These are phyloP conservation scores for Calameuta idolon DNA, from an alignment of 2,888 invertebrate genomes.

Conservation along the genomic window DNA sequence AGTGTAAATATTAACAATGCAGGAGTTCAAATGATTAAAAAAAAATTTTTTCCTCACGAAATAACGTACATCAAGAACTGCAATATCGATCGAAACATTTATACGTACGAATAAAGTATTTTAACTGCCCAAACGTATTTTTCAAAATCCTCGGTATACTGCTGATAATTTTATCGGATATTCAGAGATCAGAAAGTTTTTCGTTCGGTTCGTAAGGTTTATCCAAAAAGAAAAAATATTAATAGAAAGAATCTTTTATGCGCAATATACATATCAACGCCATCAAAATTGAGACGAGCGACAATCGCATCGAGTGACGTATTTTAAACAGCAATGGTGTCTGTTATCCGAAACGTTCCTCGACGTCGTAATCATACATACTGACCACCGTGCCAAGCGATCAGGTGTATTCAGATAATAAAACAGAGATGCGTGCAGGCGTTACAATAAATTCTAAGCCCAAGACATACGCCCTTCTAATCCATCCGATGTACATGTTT, in stretches of 20 bases:
- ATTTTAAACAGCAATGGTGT: slow-evolving; percentile 25
- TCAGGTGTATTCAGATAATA: neutral
- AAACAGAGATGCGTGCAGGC: neutral
- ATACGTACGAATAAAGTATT: neutral
- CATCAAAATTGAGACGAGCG: neutral
- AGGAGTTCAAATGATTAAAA: neutral
- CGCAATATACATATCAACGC: neutral
- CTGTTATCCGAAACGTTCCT: slow-evolving; percentile 42
- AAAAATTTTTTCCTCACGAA: neutral
- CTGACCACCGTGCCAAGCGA: neutral
- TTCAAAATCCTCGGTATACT: neutral
- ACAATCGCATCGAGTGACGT: neutral
- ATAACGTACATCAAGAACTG: neutral
- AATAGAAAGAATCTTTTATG: neutral
- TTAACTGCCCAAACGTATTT: neutral
- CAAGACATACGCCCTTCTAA: neutral
- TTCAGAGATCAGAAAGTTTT: neutral
- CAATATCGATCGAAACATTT: neutral
- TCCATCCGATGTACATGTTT: neutral
- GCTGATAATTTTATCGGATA: neutral
- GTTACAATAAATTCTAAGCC: neutral
- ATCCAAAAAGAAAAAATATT: neutral
- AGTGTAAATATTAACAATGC: neutral
- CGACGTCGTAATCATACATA: neutral
- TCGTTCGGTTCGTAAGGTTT: neutral